Evolutionary conservation across 2,797 vertebrate genomes (phyloP), one percentile per base, ranked within the genome.

Genomic region (Acanthurus leucopareius): DNA sequence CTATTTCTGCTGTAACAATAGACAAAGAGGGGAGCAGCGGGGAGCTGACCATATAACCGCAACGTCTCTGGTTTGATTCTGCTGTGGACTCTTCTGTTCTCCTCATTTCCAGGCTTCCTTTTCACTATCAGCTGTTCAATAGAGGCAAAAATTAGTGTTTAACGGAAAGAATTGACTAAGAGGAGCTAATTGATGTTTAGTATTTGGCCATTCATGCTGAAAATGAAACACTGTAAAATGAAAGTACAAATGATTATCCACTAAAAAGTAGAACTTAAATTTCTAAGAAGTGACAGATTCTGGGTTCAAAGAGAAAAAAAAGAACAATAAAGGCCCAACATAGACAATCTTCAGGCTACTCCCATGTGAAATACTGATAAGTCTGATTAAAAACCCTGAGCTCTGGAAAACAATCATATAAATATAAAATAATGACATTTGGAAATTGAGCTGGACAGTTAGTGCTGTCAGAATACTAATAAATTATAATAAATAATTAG

Each of bases 1-100:
- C 45, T 69, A 51, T 20, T 64, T 13, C 48, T 68, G 61, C 47
- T 69, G 45, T 5, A 42, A 66, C 25, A 79, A 67, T 5, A 44
- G 16, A 75, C 16, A 32, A 16, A 62, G 52, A 54, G 8, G 20
- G 65, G 49, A 47, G 19, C 7, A 0, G 51, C 17, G 0, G 1
- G 8, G 16, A 19, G 14, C 28, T 32, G 38, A 61, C 8, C 2
- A 48, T 49, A 19, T 10, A 9, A 56, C 40, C 40, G 40, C 40
- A 40, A 8, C 13, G 1, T 60, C 35, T 19, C n/a, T 19, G 32
- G 8, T 61, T 25, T 45, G 20, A 69, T n/a, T 76, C 42, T 13
- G 51, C 14, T 3, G 10, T 20, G 6, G 15, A 56, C 14, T 4
- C 45, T 52, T 59, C 51, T 53, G 9, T 42, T 13, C 2, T 15